phyloP scores from a whole-genome alignment of 2,888 invertebrate species.

The Heliconius erato region DNA sequence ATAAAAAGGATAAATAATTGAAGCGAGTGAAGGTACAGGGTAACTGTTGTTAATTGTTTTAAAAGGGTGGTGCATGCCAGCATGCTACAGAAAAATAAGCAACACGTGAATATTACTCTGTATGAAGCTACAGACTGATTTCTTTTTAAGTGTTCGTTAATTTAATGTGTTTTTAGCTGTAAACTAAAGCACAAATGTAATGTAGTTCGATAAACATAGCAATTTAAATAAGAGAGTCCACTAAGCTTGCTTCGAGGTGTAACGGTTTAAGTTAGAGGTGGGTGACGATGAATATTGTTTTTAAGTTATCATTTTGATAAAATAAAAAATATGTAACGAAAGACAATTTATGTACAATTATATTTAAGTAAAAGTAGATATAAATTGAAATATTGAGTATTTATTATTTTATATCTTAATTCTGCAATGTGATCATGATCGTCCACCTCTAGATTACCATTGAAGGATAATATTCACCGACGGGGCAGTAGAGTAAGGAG shows the following conservation, averaged over 20 bases:
- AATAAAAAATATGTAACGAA: too few relatives aligned
- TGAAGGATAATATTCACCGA: neutral
- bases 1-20: neutral
- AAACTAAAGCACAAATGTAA: conserved; percentile 1
- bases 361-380: neutral
- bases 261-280: conserved; percentile 36
- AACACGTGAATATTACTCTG: neutral
- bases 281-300: conserved; percentile 50
- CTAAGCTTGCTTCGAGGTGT: conserved; percentile 55
- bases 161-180: conserved; percentile 1
- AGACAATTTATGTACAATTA: neutral
- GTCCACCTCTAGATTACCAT: conserved; percentile 16
- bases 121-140: conserved; percentile 8
- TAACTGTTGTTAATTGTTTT: neutral
- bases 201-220: conserved; percentile 16
- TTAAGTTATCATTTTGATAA: neutral
- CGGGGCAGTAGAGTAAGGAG: conserved; percentile 42
- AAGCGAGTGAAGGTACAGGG: neutral
- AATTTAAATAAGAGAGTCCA: conserved; percentile 29
- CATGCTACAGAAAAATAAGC: conserved; percentile 27
- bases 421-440: neutral
- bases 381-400: neutral
- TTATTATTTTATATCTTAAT: neutral
- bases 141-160: neutral
- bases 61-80: conserved; percentile 3